Evolutionary conservation across 1,140 invertebrate species (phyloP).

Genomic region (Drosophila kohkoa): DNA sequence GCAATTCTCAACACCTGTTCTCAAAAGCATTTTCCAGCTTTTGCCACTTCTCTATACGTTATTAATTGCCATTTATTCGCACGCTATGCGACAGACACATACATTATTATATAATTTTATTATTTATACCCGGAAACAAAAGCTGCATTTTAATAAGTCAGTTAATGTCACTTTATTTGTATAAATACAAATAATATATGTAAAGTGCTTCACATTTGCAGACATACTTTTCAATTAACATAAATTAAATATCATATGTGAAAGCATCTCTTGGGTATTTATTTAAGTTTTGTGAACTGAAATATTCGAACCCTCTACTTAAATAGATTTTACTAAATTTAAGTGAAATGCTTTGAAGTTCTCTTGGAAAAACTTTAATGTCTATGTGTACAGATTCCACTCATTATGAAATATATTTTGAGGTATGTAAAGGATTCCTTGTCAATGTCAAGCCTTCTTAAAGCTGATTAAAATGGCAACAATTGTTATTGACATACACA

Average conservation of each 20-base stretch:
- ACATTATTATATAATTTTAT: conserved; percentile 40
- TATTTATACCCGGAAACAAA: conserved; percentile 44
- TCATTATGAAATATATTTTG: neutral
- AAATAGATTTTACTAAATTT: too few species aligned
- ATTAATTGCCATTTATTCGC: conserved; percentile 64
- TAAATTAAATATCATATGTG: too few species aligned
- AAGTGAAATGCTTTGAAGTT: too few species aligned
- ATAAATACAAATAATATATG: neutral
- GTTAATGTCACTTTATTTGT: neutral
- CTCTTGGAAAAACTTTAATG: neutral
- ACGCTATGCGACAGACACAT: conserved; percentile 45
- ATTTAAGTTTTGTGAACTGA: too few species aligned
- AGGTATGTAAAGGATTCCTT: neutral
- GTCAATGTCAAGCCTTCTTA: conserved; percentile 7
- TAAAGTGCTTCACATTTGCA: too few species aligned
- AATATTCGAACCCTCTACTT: too few species aligned
- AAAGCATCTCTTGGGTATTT: too few species aligned
- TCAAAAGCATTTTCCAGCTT: neutral
- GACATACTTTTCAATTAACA: neutral
- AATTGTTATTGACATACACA: conserved; percentile 1
- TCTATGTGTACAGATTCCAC: neutral
- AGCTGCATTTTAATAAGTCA: conserved; percentile 31
- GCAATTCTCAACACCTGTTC: conserved; percentile 57
- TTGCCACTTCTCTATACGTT: conserved; percentile 5
- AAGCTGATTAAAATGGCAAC: conserved; percentile 15